These are phyloP conservation scores for Salvelinus fontinalis DNA, from an alignment of 2,113 vertebrate species.

Conservation along the genomic window DNA sequence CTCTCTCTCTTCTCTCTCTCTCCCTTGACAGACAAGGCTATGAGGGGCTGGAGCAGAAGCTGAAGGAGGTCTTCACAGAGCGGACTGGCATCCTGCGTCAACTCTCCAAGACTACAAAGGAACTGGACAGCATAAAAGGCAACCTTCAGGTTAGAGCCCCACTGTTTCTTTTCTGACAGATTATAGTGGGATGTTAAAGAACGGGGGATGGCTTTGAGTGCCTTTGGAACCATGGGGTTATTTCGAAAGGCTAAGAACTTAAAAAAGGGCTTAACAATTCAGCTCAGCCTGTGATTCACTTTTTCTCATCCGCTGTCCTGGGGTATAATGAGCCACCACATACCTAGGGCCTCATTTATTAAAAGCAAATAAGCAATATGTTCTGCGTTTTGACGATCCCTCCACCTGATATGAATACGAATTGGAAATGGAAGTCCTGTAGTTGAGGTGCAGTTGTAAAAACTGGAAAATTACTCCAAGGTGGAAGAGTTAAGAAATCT, in stretches of 20 bases:
- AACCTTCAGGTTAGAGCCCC: constrained; percentile 85
- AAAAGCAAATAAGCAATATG: constrained; percentile 35
- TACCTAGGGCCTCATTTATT: constrained; percentile 13
- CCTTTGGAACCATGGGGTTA: not conserved
- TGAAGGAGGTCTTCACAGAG: constrained; percentile 93
- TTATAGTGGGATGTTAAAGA: constrained; percentile 9
- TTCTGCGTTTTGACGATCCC: constrained; percentile 28
- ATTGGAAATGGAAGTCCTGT: not conserved
- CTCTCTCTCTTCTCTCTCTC: constrained; percentile 42
- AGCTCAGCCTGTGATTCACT: not conserved
- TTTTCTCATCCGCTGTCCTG: constrained; percentile 1
- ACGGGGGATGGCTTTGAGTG: constrained; percentile 7
- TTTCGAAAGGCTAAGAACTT: constrained; percentile 1
- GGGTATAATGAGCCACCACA: constrained; percentile 12
- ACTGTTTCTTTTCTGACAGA: constrained; percentile 28
- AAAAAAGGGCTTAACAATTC: not conserved
- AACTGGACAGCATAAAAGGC: constrained; percentile 90
- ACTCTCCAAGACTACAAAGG: constrained; percentile 91
- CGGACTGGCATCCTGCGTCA: constrained; percentile 88
- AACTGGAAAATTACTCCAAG: not conserved
- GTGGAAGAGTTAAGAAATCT: not conserved
- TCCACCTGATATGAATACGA: constrained; percentile 6
- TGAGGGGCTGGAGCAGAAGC: constrained; percentile 88
- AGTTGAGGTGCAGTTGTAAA: not conserved
- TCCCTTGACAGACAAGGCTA: constrained; percentile 85